Conservation (phyloP, 2,113 vertebrate species). For the Notarius lentiginosus region DNA sequence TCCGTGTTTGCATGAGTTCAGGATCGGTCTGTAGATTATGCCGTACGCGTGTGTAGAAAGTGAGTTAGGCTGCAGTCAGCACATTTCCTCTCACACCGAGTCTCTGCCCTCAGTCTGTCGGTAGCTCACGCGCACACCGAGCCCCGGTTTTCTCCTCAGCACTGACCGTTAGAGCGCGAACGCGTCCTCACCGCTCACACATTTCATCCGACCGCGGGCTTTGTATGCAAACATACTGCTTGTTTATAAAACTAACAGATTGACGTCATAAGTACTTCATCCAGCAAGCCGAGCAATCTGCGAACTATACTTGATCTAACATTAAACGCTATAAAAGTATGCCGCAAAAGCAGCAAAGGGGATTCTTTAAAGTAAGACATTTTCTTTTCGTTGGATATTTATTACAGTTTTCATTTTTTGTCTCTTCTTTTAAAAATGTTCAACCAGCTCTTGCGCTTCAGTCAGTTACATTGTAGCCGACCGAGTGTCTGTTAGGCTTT, state of each 20-base stretch:
- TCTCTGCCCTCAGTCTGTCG: neutral
- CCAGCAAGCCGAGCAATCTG: neutral
- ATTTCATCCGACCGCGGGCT: neutral
- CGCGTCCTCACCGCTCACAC: neutral
- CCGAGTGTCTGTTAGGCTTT: too few species aligned
- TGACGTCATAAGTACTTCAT: neutral
- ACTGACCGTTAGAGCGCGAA: conserved; percentile 70
- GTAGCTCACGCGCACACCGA: neutral
- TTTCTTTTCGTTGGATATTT: neutral
- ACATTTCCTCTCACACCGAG: neutral
- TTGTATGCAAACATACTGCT: neutral
- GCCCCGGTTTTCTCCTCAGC: neutral
- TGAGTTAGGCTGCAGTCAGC: neutral
- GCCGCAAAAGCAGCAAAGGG: too few species aligned
- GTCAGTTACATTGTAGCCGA: too few species aligned
- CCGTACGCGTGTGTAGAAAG: neutral
- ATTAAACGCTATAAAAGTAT: neutral
- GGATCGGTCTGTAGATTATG: neutral
- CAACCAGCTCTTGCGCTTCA: neutral
- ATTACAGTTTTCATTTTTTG: neutral
- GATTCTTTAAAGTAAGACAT: neutral
- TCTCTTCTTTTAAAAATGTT: neutral
- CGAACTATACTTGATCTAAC: neutral
- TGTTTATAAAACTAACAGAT: neutral
- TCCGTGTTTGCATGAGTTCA: neutral